Percentiles rank a stretch among this genome's conserved stretches.
phyloP scores from a whole-genome alignment of 1,140 invertebrate species.

The Drosophila mauritiana region DNA sequence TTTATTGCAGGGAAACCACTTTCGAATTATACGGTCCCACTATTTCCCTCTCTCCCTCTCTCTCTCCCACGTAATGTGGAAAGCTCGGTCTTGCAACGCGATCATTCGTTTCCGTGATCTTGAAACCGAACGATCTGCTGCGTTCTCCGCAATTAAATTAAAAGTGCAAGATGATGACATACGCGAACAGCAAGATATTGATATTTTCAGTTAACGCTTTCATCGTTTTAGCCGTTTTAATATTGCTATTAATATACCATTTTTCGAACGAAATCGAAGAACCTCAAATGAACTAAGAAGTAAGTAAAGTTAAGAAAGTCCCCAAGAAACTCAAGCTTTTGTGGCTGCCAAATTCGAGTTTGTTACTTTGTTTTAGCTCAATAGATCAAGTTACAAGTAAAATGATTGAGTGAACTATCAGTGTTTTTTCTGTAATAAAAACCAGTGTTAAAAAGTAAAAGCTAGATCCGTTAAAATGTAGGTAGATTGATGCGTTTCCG shows the following conservation, averaged over 20 bases:
- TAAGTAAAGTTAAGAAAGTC: not conserved
- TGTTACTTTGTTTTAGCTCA: not conserved
- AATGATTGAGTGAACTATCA: conserved; percentile 1
- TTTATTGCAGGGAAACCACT: no score
- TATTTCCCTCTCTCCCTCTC: no score
- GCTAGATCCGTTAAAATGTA: no score
- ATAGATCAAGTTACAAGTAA: conserved; percentile 29
- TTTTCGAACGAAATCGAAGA: not conserved
- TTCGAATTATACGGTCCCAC: not conserved
- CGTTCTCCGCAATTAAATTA: not conserved
- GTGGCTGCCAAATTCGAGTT: no score
- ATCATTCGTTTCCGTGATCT: not conserved
- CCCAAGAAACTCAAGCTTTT: not conserved
- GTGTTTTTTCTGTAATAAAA: no score
- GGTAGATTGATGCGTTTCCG: no score
- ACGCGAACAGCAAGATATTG: conserved; percentile 8
- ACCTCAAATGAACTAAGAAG: not conserved
- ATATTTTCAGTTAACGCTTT: conserved; percentile 1
- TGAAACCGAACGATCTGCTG: not conserved
- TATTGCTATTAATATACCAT: not conserved
- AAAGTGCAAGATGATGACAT: conserved; percentile 15
- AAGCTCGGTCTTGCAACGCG: not conserved
- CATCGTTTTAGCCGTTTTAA: not conserved
- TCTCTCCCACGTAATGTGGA: no score
- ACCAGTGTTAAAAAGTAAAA: no score